These are phyloP conservation scores for Ctenoplectra terminalis DNA, from an alignment of 1,140 invertebrate genomes.

Conservation along the genomic window DNA sequence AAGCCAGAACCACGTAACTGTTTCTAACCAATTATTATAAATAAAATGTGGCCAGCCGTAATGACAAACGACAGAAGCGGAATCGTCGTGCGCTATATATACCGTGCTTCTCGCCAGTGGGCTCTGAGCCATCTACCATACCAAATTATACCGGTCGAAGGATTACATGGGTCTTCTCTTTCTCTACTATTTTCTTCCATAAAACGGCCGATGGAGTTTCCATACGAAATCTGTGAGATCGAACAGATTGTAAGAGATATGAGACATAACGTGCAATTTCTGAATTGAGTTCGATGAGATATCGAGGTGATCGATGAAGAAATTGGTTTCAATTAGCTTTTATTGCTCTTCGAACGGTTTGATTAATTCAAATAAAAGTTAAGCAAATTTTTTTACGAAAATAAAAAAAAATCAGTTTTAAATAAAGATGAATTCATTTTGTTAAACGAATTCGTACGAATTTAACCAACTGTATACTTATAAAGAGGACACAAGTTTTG, in stretches of 20 bases:
- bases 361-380: background rate
- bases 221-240: slow-evolving; percentile 57
- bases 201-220: slow-evolving; percentile 50
- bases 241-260: slow-evolving; percentile 44
- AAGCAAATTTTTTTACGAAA: background rate
- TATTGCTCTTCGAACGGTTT: no score
- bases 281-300: slow-evolving; percentile 20
- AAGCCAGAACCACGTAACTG: slow-evolving; percentile 76
- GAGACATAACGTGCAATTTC: slow-evolving; percentile 43
- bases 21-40: slow-evolving; percentile 81
- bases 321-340: background rate
- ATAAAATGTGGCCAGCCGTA: slow-evolving; percentile 78
- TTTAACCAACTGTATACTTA: no score
- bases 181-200: slow-evolving; percentile 51
- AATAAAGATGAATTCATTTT: no score
- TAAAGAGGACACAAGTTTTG: no score
- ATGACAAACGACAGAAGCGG: slow-evolving; percentile 75
- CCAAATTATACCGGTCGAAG: slow-evolving; percentile 45
- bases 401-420: no score
- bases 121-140: slow-evolving; percentile 71
- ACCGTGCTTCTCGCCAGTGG: slow-evolving; percentile 70
- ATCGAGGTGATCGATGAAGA: no score
- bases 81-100: slow-evolving; percentile 41
- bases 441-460: no score
- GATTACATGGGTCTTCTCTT: slow-evolving; percentile 53